Evolutionary conservation across 2,888 invertebrate species (phyloP).

Genomic region (Tipula lateralis): DNA sequence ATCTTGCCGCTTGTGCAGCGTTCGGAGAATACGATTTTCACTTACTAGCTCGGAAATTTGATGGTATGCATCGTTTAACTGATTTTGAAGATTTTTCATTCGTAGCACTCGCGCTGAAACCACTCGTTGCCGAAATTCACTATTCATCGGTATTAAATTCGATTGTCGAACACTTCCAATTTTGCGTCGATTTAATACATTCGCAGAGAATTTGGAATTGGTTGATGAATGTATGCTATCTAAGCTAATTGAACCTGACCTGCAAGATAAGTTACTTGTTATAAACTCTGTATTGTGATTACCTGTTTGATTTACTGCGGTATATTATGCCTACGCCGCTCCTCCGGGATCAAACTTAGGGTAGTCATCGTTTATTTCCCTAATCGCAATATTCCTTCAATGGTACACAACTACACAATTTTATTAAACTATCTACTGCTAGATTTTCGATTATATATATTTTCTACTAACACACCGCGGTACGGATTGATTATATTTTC

Average conservation of each 20-base stretch:
- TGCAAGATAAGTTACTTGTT: not conserved
- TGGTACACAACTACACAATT: not conserved
- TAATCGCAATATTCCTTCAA: slow-evolving; percentile 2
- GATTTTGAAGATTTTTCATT: slow-evolving; percentile 72
- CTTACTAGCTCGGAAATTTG: slow-evolving; percentile 66
- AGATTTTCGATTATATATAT: not conserved
- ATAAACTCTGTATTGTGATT: not conserved
- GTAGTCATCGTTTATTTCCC: slow-evolving; percentile 48
- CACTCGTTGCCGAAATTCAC: slow-evolving; percentile 58
- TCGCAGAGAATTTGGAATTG: slow-evolving; percentile 46
- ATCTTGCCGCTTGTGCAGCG: slow-evolving; percentile 74
- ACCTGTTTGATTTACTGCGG: not conserved
- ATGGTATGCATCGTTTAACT: slow-evolving; percentile 71
- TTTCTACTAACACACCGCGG: not conserved
- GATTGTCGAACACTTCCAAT: slow-evolving; percentile 38
- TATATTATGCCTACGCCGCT: slow-evolving; percentile 36
- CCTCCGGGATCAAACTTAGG: slow-evolving; percentile 53
- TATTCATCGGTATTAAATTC: slow-evolving; percentile 41
- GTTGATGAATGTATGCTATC: slow-evolving; percentile 48
- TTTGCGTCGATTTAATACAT: slow-evolving; percentile 42
- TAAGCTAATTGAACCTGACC: slow-evolving; percentile 40
- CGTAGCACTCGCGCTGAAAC: slow-evolving; percentile 71
- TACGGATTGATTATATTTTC: not conserved
- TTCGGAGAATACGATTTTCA: slow-evolving; percentile 71
- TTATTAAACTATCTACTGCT: not conserved